phyloP scores from a whole-genome alignment of 2,113 vertebrate genomes.

The Cyanoramphus novaezelandiae region DNA sequence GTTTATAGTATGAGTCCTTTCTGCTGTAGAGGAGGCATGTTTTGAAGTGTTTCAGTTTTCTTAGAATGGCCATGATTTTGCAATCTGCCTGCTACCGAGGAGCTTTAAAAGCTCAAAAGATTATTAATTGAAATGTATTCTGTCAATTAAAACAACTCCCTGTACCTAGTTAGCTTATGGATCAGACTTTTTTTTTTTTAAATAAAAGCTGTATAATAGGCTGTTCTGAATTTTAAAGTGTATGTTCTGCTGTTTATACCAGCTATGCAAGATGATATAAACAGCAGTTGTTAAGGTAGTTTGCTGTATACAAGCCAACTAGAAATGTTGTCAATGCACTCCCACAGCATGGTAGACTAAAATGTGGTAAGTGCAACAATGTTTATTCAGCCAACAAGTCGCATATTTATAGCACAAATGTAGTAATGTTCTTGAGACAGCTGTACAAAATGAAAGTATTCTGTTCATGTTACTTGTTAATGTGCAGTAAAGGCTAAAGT shows the following conservation, averaged over 20 bases:
- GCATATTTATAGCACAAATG: background rate
- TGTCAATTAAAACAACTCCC: background rate
- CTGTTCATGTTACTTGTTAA: background rate
- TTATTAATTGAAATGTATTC: background rate
- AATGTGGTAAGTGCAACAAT: background rate
- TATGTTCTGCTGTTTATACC: background rate
- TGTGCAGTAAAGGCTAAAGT: background rate
- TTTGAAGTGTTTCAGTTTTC: background rate
- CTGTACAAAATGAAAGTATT: background rate
- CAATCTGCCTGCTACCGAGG: background rate
- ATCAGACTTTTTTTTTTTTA: background rate
- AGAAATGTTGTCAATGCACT: background rate
- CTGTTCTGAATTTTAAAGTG: background rate
- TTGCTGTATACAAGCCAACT: background rate
- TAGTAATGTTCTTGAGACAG: background rate
- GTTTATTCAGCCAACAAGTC: background rate
- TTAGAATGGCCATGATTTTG: background rate
- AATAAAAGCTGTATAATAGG: background rate
- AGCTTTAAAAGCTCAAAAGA: background rate
- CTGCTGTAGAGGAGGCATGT: background rate
- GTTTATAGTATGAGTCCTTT: slow-evolving; percentile 21
- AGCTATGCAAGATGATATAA: background rate
- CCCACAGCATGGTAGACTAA: background rate
- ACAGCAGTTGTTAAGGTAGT: background rate
- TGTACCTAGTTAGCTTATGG: background rate